These are phyloP conservation scores for Glomeris maerens DNA, from an alignment of 1,140 invertebrate genomes.

Conservation along the genomic window DNA sequence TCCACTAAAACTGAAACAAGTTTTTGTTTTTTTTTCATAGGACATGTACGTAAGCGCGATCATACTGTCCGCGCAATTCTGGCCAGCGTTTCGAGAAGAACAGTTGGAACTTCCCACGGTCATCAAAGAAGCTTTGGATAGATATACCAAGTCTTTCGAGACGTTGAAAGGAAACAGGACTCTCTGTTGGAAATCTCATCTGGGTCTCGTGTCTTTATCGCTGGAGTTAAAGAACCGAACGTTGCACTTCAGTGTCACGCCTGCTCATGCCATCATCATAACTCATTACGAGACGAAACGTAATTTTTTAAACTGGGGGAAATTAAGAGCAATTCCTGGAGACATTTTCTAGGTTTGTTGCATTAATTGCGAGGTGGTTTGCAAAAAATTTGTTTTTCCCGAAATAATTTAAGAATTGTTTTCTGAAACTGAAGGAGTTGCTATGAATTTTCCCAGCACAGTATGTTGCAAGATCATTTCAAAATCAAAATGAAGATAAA, in stretches of 20 bases:
- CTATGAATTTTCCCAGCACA: too few species aligned
- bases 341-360: too few species aligned
- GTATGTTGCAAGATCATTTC: too few species aligned
- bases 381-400: too few species aligned
- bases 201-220: conserved; percentile 80
- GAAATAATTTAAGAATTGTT: too few species aligned
- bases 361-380: too few species aligned
- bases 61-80: conserved; percentile 95
- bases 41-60: conserved; percentile 61
- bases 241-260: conserved; percentile 70
- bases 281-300: conserved; percentile 84
- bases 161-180: conserved; percentile 83
- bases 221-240: conserved; percentile 73
- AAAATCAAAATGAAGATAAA: too few species aligned
- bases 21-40: conserved; percentile 21
- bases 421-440: too few species aligned
- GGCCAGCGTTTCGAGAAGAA: conserved; percentile 93
- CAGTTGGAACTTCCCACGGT: conserved; percentile 67
- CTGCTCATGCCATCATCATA: conserved; percentile 86
- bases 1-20: background rate
- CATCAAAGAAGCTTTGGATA: conserved; percentile 64
- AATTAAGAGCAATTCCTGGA: too few species aligned
- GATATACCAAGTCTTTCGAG: conserved; percentile 84
- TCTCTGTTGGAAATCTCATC: conserved; percentile 81
- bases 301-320: conserved; percentile 32